Percentiles rank a stretch among this genome's conserved stretches.
phyloP scores from a whole-genome alignment of 2,888 invertebrate genomes.

The Meta bourneti region DNA sequence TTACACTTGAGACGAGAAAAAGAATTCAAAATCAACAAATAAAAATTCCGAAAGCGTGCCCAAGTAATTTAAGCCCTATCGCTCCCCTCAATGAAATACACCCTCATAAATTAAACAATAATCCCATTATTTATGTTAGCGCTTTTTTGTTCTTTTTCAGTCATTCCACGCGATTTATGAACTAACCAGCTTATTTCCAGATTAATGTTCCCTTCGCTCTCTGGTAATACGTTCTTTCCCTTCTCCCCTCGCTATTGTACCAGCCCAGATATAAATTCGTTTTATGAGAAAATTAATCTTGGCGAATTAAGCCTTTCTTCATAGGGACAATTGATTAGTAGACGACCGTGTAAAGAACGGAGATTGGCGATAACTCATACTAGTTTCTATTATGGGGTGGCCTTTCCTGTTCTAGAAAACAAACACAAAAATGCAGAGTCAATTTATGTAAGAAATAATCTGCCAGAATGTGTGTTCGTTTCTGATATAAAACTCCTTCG shows the following conservation, averaged over 20 bases:
- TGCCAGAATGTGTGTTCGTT: not conserved
- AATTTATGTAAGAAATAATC: constrained; percentile 19
- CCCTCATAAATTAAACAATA: constrained; percentile 58
- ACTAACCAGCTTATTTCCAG: constrained; percentile 63
- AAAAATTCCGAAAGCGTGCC: not conserved
- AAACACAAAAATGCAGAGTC: not conserved
- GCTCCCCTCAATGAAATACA: constrained; percentile 31
- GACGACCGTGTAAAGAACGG: constrained; percentile 59
- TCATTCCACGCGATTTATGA: constrained; percentile 23
- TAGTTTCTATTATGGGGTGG: constrained; percentile 11
- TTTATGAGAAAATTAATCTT: constrained; percentile 69
- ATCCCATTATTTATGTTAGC: constrained; percentile 40
- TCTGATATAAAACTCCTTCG: not conserved
- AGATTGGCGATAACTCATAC: constrained; percentile 62
- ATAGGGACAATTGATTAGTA: constrained; percentile 58
- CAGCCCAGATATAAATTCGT: constrained; percentile 58
- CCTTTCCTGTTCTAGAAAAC: not conserved
- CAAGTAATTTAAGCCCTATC: not conserved
- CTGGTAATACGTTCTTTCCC: constrained; percentile 41
- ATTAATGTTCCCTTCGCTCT: constrained; percentile 45
- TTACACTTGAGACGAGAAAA: not conserved
- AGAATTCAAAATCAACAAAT: not conserved
- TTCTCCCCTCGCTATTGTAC: constrained; percentile 25
- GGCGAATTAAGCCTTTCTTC: constrained; percentile 65
- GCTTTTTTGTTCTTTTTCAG: constrained; percentile 17